Evolutionary conservation across 1,140 invertebrate genomes (phyloP).

Genomic region (Linepithema humile): DNA sequence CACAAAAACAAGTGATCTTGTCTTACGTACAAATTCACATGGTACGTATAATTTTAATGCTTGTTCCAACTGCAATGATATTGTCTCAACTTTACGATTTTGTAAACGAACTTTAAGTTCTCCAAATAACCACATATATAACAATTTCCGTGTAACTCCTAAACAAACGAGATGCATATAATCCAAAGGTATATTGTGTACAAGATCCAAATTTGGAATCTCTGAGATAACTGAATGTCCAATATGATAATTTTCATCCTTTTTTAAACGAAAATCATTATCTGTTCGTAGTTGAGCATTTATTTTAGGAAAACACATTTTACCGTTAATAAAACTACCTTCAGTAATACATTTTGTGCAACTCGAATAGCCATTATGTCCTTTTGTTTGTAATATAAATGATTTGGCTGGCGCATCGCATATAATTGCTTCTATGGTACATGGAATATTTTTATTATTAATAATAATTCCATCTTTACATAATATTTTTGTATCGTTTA

Average conservation of each 20-base stretch:
- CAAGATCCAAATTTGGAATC: conserved; percentile 1
- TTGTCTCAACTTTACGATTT: background rate
- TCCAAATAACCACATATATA: too few relatives aligned
- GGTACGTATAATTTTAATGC: background rate
- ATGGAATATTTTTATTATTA: background rate
- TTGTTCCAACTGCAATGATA: background rate
- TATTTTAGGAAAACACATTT: too few relatives aligned
- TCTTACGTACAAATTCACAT: background rate
- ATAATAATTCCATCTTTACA: background rate
- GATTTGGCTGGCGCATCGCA: too few relatives aligned
- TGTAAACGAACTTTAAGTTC: background rate
- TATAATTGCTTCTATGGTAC: too few relatives aligned
- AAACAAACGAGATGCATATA: conserved; percentile 7
- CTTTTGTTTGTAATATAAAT: too few relatives aligned
- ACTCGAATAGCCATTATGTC: too few relatives aligned
- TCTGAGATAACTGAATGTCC: background rate
- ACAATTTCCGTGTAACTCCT: background rate
- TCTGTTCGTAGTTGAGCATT: too few relatives aligned
- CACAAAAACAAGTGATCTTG: background rate
- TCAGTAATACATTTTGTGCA: conserved; percentile 8
- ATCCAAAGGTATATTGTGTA: conserved; percentile 17
- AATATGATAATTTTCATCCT: background rate
- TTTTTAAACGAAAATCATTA: too few relatives aligned
- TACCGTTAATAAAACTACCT: background rate
- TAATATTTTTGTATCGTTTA: background rate